phyloP scores from a whole-genome alignment of 2,113 vertebrate genomes.

The Vulpes ferrilata region DNA sequence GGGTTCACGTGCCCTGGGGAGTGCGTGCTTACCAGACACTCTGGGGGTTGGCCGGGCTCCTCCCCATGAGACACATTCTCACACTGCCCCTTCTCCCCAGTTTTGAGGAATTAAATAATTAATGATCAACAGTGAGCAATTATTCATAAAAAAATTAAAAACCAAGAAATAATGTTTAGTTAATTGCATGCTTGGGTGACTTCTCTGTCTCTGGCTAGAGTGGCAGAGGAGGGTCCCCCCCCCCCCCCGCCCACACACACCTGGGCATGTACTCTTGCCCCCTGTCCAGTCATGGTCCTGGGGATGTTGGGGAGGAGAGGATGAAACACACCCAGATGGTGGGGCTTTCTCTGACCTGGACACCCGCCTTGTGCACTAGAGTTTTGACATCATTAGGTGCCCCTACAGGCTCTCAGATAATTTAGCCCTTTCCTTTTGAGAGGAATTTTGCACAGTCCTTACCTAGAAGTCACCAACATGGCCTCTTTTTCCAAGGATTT shows the following conservation, averaged over 20 bases:
- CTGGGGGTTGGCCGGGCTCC: too few relatives aligned
- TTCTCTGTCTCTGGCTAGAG: neutral
- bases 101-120: neutral
- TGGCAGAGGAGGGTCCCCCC: neutral
- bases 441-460: neutral
- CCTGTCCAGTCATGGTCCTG: neutral
- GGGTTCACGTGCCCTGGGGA: fast-evolving
- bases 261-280: neutral
- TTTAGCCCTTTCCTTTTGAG: neutral
- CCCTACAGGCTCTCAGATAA: neutral
- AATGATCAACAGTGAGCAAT: neutral
- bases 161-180: neutral
- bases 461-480: neutral
- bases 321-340: fast-evolving
- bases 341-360: neutral
- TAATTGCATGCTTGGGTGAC: neutral
- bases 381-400: neutral
- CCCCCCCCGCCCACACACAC: too few relatives aligned
- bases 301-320: fast-evolving
- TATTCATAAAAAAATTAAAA: neutral
- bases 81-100: neutral
- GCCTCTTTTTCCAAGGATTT: neutral
- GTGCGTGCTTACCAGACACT: fast-evolving
- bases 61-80: neutral
- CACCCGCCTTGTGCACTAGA: neutral